Conservation (phyloP, 2,113 vertebrate species). For the Microcebus jonahi region DNA sequence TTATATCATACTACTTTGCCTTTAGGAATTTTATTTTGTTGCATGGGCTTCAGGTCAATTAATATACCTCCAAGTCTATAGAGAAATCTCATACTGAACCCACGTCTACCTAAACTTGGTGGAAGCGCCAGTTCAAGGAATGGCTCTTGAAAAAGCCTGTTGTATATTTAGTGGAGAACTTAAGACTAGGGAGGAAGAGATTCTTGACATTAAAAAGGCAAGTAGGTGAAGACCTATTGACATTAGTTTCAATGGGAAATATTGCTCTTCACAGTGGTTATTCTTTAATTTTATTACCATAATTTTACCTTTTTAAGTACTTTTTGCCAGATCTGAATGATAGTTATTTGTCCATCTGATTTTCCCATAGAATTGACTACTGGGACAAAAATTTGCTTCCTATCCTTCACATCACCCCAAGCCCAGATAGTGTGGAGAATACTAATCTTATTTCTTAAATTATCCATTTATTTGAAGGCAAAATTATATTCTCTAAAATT, state of each 20-base stretch:
- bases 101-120: neutral
- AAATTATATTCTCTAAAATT: neutral
- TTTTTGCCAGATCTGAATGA: neutral
- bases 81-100: neutral
- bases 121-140: neutral
- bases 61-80: neutral
- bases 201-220: neutral
- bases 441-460: slow-evolving; percentile 30
- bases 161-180: neutral
- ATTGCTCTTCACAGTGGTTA: neutral
- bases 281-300: neutral
- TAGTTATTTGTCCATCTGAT: neutral
- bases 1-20: neutral
- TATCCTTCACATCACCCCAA: neutral
- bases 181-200: neutral
- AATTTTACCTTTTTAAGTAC: neutral
- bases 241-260: neutral
- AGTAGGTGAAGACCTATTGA: neutral
- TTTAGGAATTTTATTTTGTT: neutral
- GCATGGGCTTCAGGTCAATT: neutral
- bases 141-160: neutral
- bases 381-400: neutral
- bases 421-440: neutral
- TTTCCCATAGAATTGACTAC: neutral
- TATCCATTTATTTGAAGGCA: slow-evolving; percentile 32